Evolutionary conservation across 2,888 invertebrate genomes (phyloP), one percentile per base, ranked within the genome.

Genomic region (Scaptomyza tumidula): DNA sequence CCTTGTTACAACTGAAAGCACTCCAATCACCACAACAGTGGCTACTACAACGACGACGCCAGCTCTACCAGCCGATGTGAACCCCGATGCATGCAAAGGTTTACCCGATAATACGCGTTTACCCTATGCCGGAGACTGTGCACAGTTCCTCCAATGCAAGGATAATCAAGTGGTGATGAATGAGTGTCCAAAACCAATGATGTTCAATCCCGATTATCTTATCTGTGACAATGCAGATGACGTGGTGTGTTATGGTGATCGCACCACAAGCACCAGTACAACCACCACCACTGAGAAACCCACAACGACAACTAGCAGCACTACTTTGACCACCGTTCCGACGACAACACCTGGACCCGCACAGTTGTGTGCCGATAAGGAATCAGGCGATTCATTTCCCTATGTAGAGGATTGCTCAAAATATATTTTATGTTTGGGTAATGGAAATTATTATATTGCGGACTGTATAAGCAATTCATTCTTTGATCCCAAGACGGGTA

Each of bases 41-140:
- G 41, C 31, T 1, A 43, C 60, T 3, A 41, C 60, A 11, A 72
- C 72, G 14, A 79, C 78, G n/a, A 73, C 63, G 0, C 48, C 75
- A 13, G 64, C 68, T 0, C 9, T 84, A 19, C 88, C 75, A 3
- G 56, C 79, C 0, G 77, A 71, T 44, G 78, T 83, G 0, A 14
- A 86, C 70, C 65, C 71, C 0, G 48, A 68, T 2, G 24, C 35
- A 0, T 90, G 90, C 16, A 6, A 14, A 0, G 76, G 52, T 4
- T 3, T 50, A 10, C 63, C 68, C 0, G 75, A 88, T 48, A 48
- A 75, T 4, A 70, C 69, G 0, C 57, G 71, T 0, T 39, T 83
- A 1, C 86, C 90, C 0, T 87, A 88, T 55, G 80, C 71, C 0
- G 78, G 49, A 6, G 69, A 90, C 50, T 90, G 90, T 16, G 59